A percentile compares a stretch with the other conserved stretches of the same genome.
phyloP scores from a whole-genome alignment of 2,888 invertebrate species.

The Trisateles emortualis region DNA sequence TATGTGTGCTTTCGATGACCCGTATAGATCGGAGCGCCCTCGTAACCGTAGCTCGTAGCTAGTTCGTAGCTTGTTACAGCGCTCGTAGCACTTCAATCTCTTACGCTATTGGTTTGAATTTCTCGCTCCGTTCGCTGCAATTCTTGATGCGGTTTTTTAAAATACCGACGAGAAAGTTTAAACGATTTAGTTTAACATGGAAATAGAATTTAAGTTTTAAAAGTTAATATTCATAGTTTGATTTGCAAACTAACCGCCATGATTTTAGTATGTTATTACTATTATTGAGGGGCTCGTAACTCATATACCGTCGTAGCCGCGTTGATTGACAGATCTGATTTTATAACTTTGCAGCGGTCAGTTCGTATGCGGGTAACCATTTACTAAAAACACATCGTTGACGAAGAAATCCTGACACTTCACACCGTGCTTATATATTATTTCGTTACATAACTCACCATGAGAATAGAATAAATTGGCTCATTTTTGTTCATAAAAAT shows the following conservation, averaged over 20 bases:
- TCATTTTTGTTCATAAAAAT: background rate
- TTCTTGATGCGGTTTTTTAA: conserved; percentile 30
- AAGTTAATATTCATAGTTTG: too few species aligned
- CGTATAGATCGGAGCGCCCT: conserved; percentile 50
- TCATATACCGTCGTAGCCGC: too few species aligned
- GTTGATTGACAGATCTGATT: too few species aligned
- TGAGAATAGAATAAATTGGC: background rate
- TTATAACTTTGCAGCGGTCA: too few species aligned
- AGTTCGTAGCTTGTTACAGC: conserved; percentile 62
- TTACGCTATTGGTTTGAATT: conserved; percentile 60
- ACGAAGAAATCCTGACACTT: too few species aligned
- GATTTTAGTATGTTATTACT: too few species aligned
- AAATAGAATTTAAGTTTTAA: background rate
- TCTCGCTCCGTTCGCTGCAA: conserved; percentile 44
- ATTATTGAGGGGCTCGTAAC: too few species aligned
- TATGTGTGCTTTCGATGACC: conserved; percentile 49
- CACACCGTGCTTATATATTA: too few species aligned
- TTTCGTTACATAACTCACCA: background rate
- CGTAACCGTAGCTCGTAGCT: conserved; percentile 52
- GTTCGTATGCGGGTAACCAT: too few species aligned
- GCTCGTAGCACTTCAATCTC: conserved; percentile 66
- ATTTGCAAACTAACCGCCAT: too few species aligned
- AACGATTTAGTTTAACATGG: background rate
- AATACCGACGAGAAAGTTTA: background rate
- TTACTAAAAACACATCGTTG: too few species aligned